Conservation (phyloP, 1,140 invertebrate genomes). For the Phymastichus coffea region DNA sequence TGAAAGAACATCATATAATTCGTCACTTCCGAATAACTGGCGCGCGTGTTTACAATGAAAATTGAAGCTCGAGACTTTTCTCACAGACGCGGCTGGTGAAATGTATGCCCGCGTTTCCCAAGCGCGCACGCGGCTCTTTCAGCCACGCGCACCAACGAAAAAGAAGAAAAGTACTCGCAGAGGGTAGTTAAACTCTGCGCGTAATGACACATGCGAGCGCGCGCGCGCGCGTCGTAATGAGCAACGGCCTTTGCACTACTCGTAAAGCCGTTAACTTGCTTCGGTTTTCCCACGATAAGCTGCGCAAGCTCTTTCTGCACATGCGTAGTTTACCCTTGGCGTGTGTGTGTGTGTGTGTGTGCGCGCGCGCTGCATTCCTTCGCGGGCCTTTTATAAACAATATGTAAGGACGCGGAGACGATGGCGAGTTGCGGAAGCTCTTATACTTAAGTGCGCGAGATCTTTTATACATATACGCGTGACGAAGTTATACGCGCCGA, state of each 20-base stretch:
- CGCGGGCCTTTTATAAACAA: background rate
- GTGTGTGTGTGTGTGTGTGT: background rate
- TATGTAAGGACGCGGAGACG: too few species aligned
- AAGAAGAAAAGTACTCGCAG: too few species aligned
- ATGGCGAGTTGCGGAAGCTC: background rate
- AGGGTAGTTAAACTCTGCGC: conserved; percentile 2
- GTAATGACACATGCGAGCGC: background rate
- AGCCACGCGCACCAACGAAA: background rate
- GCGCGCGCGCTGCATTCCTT: conserved; percentile 7
- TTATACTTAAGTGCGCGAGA: background rate
- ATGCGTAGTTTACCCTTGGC: conserved; percentile 3
- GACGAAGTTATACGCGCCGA: background rate
- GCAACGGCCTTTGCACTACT: conserved; percentile 1
- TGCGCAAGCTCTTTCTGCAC: too few species aligned
- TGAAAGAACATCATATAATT: too few species aligned
- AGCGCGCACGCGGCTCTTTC: background rate
- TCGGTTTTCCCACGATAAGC: conserved; percentile 18
- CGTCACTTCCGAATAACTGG: too few species aligned
- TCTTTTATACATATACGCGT: too few species aligned
- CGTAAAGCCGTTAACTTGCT: conserved; percentile 20
- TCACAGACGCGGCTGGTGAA: too few species aligned
- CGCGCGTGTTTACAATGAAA: too few species aligned
- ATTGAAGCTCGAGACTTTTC: too few species aligned
- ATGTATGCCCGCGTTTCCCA: too few species aligned
- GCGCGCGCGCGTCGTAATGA: conserved; percentile 11